Conservation (phyloP, 2,797 vertebrate species). For the Carapus acus region DNA sequence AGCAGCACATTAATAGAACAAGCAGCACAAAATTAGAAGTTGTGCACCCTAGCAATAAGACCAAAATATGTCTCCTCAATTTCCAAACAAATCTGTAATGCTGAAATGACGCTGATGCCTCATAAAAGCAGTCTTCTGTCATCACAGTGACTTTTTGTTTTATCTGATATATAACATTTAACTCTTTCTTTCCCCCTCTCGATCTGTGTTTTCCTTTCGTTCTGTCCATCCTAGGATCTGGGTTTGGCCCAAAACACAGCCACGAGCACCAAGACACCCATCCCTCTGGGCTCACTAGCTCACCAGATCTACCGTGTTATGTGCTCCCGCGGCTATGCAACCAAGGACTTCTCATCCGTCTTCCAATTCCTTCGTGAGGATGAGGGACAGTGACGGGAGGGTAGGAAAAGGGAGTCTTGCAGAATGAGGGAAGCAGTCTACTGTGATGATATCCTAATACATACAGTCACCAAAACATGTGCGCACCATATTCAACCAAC, state of each 20-base stretch:
- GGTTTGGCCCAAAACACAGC: conserved; percentile 94
- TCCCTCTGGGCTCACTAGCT: conserved; percentile 87
- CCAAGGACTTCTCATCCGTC: conserved; percentile 96
- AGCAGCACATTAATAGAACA: no score
- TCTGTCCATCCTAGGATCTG: conserved; percentile 75
- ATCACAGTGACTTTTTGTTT: no score
- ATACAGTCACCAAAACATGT: conserved; percentile 8
- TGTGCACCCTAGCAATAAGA: no score
- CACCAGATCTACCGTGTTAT: conserved; percentile 96
- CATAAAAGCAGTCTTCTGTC: no score
- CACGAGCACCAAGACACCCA: conserved; percentile 87
- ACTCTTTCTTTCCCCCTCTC: no score
- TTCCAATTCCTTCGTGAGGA: conserved; percentile 97
- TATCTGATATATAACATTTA: no score
- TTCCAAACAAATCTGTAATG: no score
- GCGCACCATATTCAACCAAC: conserved; percentile 19
- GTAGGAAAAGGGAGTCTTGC: background rate
- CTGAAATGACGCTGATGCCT: no score
- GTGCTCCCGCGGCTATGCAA: conserved; percentile 92
- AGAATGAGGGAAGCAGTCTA: conserved; percentile 10
- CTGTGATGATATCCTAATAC: conserved; percentile 7
- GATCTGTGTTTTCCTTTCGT: background rate
- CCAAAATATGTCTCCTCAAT: no score
- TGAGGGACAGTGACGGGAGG: conserved; percentile 68
- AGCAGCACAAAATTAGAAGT: no score